These are phyloP conservation scores for Oxycera nigricornis DNA, from an alignment of 2,888 invertebrate genomes.

Conservation along the genomic window DNA sequence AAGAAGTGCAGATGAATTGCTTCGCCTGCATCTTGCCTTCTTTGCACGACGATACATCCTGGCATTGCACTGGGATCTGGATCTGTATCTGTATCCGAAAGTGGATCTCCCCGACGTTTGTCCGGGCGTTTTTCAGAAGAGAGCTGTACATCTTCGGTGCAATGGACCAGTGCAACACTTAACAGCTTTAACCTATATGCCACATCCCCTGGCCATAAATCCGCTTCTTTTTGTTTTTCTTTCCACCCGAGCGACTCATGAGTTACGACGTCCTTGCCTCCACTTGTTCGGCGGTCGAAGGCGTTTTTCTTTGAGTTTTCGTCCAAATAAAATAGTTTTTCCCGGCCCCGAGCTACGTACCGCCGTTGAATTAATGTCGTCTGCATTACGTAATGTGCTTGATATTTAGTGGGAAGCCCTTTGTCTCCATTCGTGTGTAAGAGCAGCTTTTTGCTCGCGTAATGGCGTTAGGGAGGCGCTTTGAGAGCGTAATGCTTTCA, in stretches of 20 bases:
- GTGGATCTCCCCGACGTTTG: not conserved
- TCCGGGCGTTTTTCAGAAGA: not conserved
- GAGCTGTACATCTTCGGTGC: conserved; percentile 44
- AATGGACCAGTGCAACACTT: conserved; percentile 51
- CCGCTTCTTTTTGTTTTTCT: conserved; percentile 45
- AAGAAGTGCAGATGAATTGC: conserved; percentile 23
- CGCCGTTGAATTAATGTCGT: conserved; percentile 31
- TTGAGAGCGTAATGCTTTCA: conserved; percentile 29
- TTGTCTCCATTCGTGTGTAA: conserved; percentile 13
- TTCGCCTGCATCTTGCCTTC: conserved; percentile 41
- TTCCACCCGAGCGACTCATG: conserved; percentile 32
- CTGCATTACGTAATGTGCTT: conserved; percentile 32
- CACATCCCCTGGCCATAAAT: conserved; percentile 48
- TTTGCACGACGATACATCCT: conserved; percentile 36
- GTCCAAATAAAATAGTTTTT: conserved; percentile 45
- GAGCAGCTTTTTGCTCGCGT: conserved; percentile 11
- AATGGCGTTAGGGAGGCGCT: conserved; percentile 27
- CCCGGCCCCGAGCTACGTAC: conserved; percentile 33
- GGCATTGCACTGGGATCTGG: not conserved
- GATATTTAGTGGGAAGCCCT: conserved; percentile 19
- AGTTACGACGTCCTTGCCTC: conserved; percentile 32
- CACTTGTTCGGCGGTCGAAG: conserved; percentile 39
- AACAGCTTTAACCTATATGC: conserved; percentile 51
- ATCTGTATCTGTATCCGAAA: too few relatives aligned
- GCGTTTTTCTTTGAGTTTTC: conserved; percentile 19